phyloP scores from a whole-genome alignment of 2,888 invertebrate species.

The Leptinotarsa peninsularis region DNA sequence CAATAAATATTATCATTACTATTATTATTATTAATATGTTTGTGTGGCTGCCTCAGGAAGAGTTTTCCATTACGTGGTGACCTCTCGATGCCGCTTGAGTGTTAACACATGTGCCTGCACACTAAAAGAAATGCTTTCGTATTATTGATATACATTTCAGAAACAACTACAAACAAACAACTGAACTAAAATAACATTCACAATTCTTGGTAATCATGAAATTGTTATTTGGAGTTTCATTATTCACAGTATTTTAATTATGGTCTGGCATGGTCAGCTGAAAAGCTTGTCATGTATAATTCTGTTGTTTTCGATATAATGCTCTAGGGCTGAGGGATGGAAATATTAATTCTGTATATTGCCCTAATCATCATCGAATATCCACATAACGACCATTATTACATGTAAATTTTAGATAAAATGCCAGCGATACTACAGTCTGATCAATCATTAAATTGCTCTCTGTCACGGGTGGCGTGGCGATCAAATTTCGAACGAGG shows the following conservation, averaged over 20 bases:
- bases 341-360: background rate
- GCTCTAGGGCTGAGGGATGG: background rate
- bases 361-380: slow-evolving; percentile 13
- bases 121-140: too few species aligned
- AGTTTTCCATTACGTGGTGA: too few species aligned
- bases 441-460: background rate
- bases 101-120: too few species aligned
- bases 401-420: slow-evolving; percentile 1
- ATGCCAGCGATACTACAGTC: background rate
- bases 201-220: background rate
- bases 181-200: too few species aligned
- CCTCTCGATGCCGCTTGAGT: too few species aligned
- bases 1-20: too few species aligned
- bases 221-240: background rate
- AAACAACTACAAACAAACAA: too few species aligned
- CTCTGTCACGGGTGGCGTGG: slow-evolving; percentile 48
- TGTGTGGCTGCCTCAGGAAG: too few species aligned
- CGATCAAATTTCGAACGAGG: slow-evolving; percentile 45
- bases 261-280: background rate
- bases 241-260: background rate
- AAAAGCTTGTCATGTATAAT: background rate
- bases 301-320: background rate
- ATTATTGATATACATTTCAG: too few species aligned
- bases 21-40: too few species aligned
- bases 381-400: background rate